These are phyloP conservation scores for Acrobasis repandana DNA, from an alignment of 2,888 invertebrate genomes.

Conservation along the genomic window DNA sequence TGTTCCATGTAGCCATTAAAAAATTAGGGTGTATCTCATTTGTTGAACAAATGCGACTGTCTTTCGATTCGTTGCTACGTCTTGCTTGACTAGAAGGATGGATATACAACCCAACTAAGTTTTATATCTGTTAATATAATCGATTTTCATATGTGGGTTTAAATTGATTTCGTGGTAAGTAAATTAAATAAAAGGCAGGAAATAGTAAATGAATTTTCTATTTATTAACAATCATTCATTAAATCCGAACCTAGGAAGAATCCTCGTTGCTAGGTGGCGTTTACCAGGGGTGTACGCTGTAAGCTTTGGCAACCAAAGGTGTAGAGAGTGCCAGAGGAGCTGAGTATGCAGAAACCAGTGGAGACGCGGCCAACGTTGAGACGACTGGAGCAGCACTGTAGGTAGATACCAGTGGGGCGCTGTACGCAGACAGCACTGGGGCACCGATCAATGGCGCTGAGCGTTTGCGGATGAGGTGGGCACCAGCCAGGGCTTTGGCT, in stretches of 20 bases:
- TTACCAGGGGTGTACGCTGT: constrained; percentile 68
- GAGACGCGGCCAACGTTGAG: constrained; percentile 51
- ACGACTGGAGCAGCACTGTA: constrained; percentile 51
- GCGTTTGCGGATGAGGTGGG: constrained; percentile 68
- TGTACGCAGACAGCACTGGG: constrained; percentile 52
- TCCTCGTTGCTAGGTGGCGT: constrained; percentile 54
- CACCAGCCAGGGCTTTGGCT: constrained; percentile 62
- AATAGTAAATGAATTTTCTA: constrained; percentile 30
- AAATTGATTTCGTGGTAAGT: neutral
- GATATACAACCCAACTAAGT: too few relatives aligned
- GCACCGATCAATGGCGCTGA: constrained; percentile 52
- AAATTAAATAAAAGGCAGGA: neutral
- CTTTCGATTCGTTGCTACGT: too few relatives aligned
- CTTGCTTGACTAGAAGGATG: too few relatives aligned
- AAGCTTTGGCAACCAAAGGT: constrained; percentile 58
- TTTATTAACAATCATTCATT: constrained; percentile 61
- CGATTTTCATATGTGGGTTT: too few relatives aligned
- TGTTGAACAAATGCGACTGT: too few relatives aligned
- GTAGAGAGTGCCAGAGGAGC: constrained; percentile 50
- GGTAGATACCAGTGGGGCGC: constrained; percentile 43
- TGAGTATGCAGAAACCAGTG: constrained; percentile 45
- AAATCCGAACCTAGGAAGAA: constrained; percentile 56
- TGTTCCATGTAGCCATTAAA: too few relatives aligned
- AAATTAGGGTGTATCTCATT: too few relatives aligned
- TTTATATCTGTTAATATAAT: too few relatives aligned